Evolutionary conservation across 2,888 invertebrate genomes (phyloP), one percentile per base, ranked within the genome.

Genomic region (Chalcis sispes): DNA sequence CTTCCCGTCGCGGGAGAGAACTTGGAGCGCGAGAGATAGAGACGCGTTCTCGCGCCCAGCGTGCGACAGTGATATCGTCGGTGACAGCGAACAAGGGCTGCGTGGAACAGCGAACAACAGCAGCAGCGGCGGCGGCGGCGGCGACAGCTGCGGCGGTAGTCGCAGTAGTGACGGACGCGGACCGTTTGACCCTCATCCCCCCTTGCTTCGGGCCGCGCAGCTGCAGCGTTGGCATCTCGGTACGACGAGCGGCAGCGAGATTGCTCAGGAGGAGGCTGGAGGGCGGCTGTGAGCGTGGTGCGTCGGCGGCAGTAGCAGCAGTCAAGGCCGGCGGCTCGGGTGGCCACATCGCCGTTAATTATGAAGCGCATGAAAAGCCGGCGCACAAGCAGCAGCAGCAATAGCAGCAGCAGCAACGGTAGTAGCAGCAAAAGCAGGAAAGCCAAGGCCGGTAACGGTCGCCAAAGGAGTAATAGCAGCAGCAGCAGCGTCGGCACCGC

Each of bases 331-430:
- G 73, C 65, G 61, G 66, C 69, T 65, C 65, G 69, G 50, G 61
- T 62, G 65, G 52, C 58, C 65, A 20, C 2, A 7, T 25, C 27
- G 23, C 69, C 40, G 48, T 40, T 54, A 84, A 87, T 86, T 83
- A 88, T 87, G 87, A 87, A 86, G 87, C 86, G 85, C 73, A 82
- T 82, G 80, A 84, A 82, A 81, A 80, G 81, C 79, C 69, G 79
- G 78, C 76, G 40, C 32, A 18, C 40, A 13, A 48, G 67, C 56
- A 58, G 67, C 27, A 36, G 36, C 52, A 40, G 65, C 52, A 40
- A 54, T 50, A 36, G 59, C n/a, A 36, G 59, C 58, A 23, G 13
- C 42, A 42, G 59, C 61, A 36, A 25, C 36, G n/a, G 18, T 10
- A 48, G 48, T 5, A 48, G 48, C 4, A 48, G 48, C 48, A 42